Conservation (phyloP, 30 jellyfish, hydroid and myxozoan genomes). For the Cassiopea andromeda region DNA sequence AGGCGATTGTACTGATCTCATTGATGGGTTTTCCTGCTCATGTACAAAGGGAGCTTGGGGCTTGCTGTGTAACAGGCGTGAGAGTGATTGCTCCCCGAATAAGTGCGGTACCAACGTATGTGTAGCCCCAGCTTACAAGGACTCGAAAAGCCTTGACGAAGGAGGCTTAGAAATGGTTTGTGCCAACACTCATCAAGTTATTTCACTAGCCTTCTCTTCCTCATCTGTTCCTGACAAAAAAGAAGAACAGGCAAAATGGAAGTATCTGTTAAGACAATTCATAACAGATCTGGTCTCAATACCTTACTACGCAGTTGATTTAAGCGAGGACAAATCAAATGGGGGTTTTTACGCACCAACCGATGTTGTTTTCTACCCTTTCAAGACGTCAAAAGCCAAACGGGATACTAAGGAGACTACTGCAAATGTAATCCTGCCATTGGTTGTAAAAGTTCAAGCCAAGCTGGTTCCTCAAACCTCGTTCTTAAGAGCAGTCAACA, state of each 20-base stretch:
- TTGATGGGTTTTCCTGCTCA: constrained; percentile 40
- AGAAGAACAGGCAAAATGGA: constrained; percentile 24
- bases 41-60: constrained; percentile 41
- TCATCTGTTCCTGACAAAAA: constrained; percentile 36
- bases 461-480: constrained; percentile 41
- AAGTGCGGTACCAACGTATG: constrained; percentile 48
- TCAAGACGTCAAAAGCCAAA: constrained; percentile 24
- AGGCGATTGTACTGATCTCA: constrained; percentile 51
- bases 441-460: constrained; percentile 33
- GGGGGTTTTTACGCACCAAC: constrained; percentile 69
- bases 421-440: neutral
- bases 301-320: constrained; percentile 51
- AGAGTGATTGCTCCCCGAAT: constrained; percentile 15
- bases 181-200: constrained; percentile 11
- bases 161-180: constrained; percentile 42
- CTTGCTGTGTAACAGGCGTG: constrained; percentile 46
- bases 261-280: constrained; percentile 22
- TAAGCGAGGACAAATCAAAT: constrained; percentile 57
- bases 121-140: constrained; percentile 46
- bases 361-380: constrained; percentile 64
- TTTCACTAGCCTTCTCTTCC: constrained; percentile 12
- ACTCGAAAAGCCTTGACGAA: neutral
- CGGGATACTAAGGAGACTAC: neutral
- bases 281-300: constrained; percentile 36
- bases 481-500: constrained; percentile 43